phyloP scores from a whole-genome alignment of 2,888 invertebrate genomes.

The Eudasyphora cyanicolor region DNA sequence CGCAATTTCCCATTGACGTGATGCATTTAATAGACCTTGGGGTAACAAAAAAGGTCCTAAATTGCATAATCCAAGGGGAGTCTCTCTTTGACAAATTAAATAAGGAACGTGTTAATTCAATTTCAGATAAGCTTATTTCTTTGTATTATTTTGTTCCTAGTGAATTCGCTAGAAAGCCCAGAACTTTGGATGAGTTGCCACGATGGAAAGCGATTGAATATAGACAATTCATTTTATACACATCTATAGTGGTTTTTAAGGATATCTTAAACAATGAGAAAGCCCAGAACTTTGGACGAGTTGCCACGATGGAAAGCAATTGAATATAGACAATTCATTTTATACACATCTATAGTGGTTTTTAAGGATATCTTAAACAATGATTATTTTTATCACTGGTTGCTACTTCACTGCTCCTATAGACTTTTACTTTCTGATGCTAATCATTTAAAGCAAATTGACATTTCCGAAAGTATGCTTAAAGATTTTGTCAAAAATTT shows the following conservation, averaged over 20 bases:
- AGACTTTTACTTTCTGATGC: no score
- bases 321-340: no score
- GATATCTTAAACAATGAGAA: no score
- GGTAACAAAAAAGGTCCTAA: constrained; percentile 8
- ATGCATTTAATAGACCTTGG: not conserved
- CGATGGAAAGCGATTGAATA: constrained; percentile 8
- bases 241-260: no score
- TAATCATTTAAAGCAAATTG: no score
- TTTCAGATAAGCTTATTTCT: not conserved
- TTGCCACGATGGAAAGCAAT: constrained; percentile 26
- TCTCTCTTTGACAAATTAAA: not conserved
- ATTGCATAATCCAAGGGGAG: not conserved
- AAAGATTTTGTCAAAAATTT: no score
- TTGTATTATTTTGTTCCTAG: not conserved
- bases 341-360: no score
- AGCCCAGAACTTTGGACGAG: not conserved
- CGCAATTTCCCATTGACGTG: not conserved
- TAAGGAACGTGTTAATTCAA: not conserved
- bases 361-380: no score
- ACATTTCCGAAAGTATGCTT: no score
- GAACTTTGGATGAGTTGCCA: constrained; percentile 5
- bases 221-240: not conserved
- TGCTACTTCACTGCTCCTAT: no score
- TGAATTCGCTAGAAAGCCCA: constrained; percentile 3
- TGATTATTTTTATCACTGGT: no score